A percentile compares a stretch with the other conserved stretches of the same genome.
Evolutionary conservation across 2,888 invertebrate species (phyloP).

Genomic region (Ophion ellenae): DNA sequence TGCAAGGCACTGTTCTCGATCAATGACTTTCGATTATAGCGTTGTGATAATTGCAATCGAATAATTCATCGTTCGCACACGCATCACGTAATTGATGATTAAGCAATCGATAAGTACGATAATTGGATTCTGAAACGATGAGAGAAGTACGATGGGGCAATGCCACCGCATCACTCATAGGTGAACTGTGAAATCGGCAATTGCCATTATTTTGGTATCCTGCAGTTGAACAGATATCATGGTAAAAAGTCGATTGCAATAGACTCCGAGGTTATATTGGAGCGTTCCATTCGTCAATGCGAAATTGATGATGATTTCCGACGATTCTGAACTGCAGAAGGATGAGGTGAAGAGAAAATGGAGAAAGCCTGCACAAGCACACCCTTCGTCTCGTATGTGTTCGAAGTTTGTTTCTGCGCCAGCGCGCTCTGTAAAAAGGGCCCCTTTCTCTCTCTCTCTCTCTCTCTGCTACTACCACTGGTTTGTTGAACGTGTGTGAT

Average conservation of each 20-base stretch:
- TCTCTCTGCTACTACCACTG: conserved; percentile 40
- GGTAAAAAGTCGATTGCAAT: conserved; percentile 54
- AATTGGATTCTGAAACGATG: conserved; percentile 52
- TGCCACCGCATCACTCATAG: background rate
- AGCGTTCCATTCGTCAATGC: conserved; percentile 11
- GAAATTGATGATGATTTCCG: conserved; percentile 39
- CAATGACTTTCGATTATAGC: conserved; percentile 46
- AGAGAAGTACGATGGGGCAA: background rate
- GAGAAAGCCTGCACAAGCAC: conserved; percentile 70
- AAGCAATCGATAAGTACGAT: conserved; percentile 57
- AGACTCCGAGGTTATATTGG: conserved; percentile 6
- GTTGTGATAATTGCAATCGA: conserved; percentile 55
- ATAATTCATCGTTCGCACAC: conserved; percentile 51
- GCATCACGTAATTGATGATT: conserved; percentile 53
- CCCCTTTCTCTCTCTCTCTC: conserved; percentile 12
- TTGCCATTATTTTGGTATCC: conserved; percentile 32
- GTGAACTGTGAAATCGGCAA: conserved; percentile 20
- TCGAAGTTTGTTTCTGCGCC: conserved; percentile 18
- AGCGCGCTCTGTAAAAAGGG: conserved; percentile 52
- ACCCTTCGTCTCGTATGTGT: conserved; percentile 41
- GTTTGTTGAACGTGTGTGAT: conserved; percentile 81
- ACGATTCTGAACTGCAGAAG: conserved; percentile 38
- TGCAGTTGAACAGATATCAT: conserved; percentile 60
- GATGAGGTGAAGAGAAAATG: conserved; percentile 31
- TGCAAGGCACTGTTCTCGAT: conserved; percentile 40